Evolutionary conservation across 1,140 invertebrate species (phyloP), one percentile per base, ranked within the genome.

Genomic region (Calliphora vicina): DNA sequence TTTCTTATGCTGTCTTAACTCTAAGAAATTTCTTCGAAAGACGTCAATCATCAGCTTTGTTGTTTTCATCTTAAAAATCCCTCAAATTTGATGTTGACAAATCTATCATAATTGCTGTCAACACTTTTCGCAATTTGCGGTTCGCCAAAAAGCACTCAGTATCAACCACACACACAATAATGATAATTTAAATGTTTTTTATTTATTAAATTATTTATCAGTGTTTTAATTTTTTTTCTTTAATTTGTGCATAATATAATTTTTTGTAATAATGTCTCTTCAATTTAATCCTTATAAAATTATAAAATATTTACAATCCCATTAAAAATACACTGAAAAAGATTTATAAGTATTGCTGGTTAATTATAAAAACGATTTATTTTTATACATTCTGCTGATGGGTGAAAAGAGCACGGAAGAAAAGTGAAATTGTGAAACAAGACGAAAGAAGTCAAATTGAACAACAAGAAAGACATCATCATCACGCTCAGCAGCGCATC

Each of bases 301-400:
- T 78, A 78, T 78, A 45, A 43, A 78, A 78, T 43, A 78, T 78
- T 78, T 78, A 78, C 74, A 78, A 23, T 43, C 20, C 15, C 74
- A 78, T 78, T 78, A 42, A 78, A 76, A 78, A 78, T 43, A 23
- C 74, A 78, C 35, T 78, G 35, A 78, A 78, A 45, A 78, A 78
- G 74, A 78, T 78, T 78, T 78, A 78, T 45, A 43, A 20, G 74
- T 8, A 25, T 78, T 78, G 13, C n/a, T 78, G 74, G 20, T 78
- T 78, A 78, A 78, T 78, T 78, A 45, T 78, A 25, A 42, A 78
- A 78, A 78, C 74, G 42, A 78, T 67, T 67, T 67, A 67, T 67
- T 67, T 67, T 67, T 67, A 67, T 67, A 23, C 10, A 23, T 20
- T 67, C 2, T 15, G 50, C 45, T 29, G 29, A 29, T 45, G 43